Percentiles rank a stretch among this genome's conserved stretches.
phyloP scores from a whole-genome alignment of 2,888 invertebrate species.

The Hydraecia micacea region DNA sequence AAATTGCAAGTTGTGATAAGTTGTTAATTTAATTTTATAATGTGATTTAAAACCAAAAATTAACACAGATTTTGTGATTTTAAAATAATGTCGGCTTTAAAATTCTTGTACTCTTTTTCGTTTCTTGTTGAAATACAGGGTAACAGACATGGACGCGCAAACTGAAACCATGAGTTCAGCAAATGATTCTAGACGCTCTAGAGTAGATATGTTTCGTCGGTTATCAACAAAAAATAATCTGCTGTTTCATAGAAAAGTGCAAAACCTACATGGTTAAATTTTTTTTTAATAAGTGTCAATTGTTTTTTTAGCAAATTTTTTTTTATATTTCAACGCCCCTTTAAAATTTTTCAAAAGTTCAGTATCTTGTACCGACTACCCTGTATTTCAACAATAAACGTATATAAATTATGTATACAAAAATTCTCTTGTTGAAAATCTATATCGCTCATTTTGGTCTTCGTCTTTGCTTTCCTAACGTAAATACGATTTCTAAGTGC shows the following conservation, averaged over 20 bases:
- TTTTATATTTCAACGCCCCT: accelerated
- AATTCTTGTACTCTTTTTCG: slow-evolving; percentile 23
- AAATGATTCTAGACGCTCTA: neutral
- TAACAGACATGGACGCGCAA: neutral
- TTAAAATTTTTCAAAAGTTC: neutral
- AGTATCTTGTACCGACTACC: neutral
- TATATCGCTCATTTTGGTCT: too few species aligned
- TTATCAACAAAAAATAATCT: too few species aligned
- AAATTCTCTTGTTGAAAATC: neutral
- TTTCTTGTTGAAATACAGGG: neutral
- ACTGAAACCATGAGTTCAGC: neutral
- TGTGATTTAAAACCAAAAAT: slow-evolving; percentile 66
- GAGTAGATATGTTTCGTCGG: too few species aligned
- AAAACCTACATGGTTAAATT: neutral
- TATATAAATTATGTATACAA: neutral
- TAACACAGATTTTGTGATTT: slow-evolving; percentile 46
- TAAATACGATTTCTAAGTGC: too few species aligned
- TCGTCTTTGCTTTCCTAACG: too few species aligned
- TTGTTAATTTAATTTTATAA: slow-evolving; percentile 46
- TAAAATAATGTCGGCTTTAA: slow-evolving; percentile 45
- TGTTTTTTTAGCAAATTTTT: too few species aligned
- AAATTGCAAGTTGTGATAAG: slow-evolving; percentile 52
- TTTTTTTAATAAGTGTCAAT: too few species aligned
- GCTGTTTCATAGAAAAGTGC: neutral
- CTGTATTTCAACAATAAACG: too few species aligned